Evolutionary conservation across 2,113 vertebrate genomes (phyloP).

Genomic region (Perca schrenkii): DNA sequence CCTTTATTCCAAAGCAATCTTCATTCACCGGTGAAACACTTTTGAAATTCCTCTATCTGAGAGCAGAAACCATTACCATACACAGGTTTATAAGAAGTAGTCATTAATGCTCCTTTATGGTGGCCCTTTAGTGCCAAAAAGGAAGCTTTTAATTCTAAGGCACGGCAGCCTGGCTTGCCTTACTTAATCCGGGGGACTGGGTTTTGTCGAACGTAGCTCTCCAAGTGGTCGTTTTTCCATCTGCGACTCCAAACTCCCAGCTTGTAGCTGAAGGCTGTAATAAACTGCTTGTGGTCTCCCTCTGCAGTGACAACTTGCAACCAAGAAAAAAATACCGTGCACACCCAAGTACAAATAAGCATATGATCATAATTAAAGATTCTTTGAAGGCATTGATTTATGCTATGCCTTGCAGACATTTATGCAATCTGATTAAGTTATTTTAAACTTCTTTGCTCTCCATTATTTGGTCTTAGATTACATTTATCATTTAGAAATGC

Average conservation of each 20-base stretch:
- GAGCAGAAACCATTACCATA: conserved; percentile 82
- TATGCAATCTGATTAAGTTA: conserved; percentile 28
- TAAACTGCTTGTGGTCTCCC: conserved; percentile 55
- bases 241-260: conserved; percentile 41
- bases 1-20: conserved; percentile 78
- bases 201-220: conserved; percentile 64
- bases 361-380: conserved; percentile 36
- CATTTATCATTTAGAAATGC: conserved; percentile 58
- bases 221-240: conserved; percentile 67
- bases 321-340: conserved; percentile 24
- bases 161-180: conserved; percentile 60
- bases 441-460: conserved; percentile 25
- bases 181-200: conserved; percentile 70
- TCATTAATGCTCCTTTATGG: conserved; percentile 86
- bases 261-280: conserved; percentile 46
- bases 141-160: conserved; percentile 82
- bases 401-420: background rate
- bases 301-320: conserved; percentile 34
- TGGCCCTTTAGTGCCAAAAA: conserved; percentile 79
- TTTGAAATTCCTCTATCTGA: conserved; percentile 85
- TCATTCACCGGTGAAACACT: conserved; percentile 81
- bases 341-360: conserved; percentile 54
- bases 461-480: conserved; percentile 28
- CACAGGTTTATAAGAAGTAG: conserved; percentile 83
- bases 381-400: background rate